Evolutionary conservation across 2,797 vertebrate genomes (phyloP).

Genomic region (Eidolon dupreanum): DNA sequence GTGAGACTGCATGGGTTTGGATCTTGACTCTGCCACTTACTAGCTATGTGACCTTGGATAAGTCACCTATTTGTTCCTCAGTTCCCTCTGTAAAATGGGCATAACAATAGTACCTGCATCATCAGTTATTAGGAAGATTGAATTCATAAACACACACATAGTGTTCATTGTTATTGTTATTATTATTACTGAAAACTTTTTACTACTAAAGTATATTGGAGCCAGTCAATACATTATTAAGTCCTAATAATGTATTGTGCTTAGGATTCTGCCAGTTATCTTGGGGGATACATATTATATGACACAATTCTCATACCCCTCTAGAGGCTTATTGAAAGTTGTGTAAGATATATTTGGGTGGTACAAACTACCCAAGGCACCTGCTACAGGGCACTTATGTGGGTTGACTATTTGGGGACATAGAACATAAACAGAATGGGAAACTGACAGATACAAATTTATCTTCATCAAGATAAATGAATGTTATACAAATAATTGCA

Average conservation of each 20-base stretch:
- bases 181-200: conserved; percentile 19
- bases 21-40: not conserved
- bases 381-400: not conserved
- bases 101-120: not conserved
- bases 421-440: not conserved
- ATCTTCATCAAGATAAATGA: conserved; percentile 15
- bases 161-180: not conserved
- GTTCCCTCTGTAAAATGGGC: conserved; percentile 26
- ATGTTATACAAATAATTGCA: not conserved
- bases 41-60: conserved; percentile 9
- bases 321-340: not conserved
- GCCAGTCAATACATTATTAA: not conserved
- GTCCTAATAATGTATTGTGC: not conserved
- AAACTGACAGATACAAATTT: not conserved
- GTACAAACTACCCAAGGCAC: not conserved
- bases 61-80: not conserved
- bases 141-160: not conserved
- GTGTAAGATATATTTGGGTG: not conserved
- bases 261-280: not conserved
- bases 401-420: not conserved
- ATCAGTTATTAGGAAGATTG: not conserved
- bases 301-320: not conserved
- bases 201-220: conserved; percentile 15
- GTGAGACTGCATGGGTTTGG: not conserved
- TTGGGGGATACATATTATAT: not conserved